Base-by-base conservation (phyloP, 1,140 invertebrate genomes). In the Sinonovacula constricta region DNA sequence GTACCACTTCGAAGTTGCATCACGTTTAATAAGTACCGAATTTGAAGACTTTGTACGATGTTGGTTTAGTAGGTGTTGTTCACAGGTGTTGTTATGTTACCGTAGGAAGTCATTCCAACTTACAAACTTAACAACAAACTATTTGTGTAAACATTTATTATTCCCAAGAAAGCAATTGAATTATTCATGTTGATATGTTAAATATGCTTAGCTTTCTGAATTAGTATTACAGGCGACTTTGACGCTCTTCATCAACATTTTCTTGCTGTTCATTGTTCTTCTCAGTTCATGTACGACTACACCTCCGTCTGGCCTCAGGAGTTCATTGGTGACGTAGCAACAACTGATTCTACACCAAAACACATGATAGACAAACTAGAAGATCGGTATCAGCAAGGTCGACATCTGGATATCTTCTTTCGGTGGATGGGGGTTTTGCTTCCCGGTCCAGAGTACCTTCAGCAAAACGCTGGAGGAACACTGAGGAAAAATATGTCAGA, bases 281-380 rank as follows among this genome's bases (percentile, higher is more conserved):
- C n/a, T n/a, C n/a, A 72, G 69, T 72, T 56, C 26, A 51, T 36
- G 15, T 62, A 28, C 51, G 56, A 45, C 18, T 59, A 72, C 39
- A 60, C 14, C 2, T 39, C 54, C n/a, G 57, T 72, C 3, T 72
- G 69, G 69, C 69, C 69, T 51, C 60, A 62, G 22, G 69, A 72
- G 7, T 62, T 39, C 39, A 62, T 62, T 24, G 36, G 34, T 2
- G 60, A 60, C 39, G 34, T 72, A n/a, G 26, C 49, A 59, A 18
- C 69, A n/a, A 10, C 45, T 10, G 34, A 22, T n/a, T 59, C 60
- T 45, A 28, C 69, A 49, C 28, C 57, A 5, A 57, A 45, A 28
- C n/a, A 59, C 3, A 62, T 72, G 57, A 49, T 72, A n/a, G 7
- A 59, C 2, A 22, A 34, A 30, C 57, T 72, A 0, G 56, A 72